Evolutionary conservation across 2,888 invertebrate genomes (phyloP), one percentile per base, ranked within the genome.

Genomic region (Bursaphelenchus okinawaensis): DNA sequence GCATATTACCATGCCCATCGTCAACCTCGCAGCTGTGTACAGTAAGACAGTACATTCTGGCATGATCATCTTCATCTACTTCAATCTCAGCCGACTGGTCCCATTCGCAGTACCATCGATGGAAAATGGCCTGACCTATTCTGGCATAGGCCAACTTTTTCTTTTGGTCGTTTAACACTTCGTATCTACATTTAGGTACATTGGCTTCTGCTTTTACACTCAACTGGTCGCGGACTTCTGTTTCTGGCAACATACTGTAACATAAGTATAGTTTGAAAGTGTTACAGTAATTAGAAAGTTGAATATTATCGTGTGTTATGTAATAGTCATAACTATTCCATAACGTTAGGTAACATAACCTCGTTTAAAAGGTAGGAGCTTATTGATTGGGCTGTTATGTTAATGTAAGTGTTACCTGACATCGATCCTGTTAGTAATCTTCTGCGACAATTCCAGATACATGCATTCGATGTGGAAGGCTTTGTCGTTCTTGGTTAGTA

Each of bases 21-120:
- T 80, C 79, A 16, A 76, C 80, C 8, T 66, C 68, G 62, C 79
- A 79, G 0, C 75, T 73, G 62, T 80, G 80, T 24, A 80, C 80
- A 0, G 78, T 80, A 70, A 80, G 71, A 57, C 80, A 80, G 66
- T 70, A 78, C 55, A 69, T 67, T 16, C 23, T 55, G 4, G 19
- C 27, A 28, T 40, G 23, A 16, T 59, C 60, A 8, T 57, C 31
- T n/a, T 65, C 60, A 28, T 50, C 54, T 29, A 19, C 57, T n/a
- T 62, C 55, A 24, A 20, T 50, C 12, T 28, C n/a, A 9, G 52
- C 64, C 12, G 29, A 26, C 8, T 40, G 51, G 16, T 23, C 56
- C 57, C 51, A 22, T 3, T 63, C 62, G 54, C 72, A 71, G 26
- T 27, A 68, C 72, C 65, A 74, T 56, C 60, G 68, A 60, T 80